phyloP scores from a whole-genome alignment of 2,888 invertebrate species.

The Philhelius pedissequus region DNA sequence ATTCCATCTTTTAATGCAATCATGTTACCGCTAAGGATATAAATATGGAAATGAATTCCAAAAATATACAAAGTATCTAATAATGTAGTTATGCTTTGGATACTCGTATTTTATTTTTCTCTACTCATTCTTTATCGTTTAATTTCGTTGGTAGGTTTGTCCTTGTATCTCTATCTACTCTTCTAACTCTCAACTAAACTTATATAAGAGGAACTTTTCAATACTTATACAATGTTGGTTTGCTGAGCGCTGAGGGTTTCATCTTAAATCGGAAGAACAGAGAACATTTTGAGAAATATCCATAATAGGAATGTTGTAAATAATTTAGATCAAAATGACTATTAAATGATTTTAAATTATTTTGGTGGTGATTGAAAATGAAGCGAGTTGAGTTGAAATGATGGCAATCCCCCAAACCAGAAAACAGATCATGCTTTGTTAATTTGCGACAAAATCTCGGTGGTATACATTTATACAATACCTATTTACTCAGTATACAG shows the following conservation, averaged over 20 bases:
- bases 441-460: not conserved
- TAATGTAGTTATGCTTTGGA: slow-evolving; percentile 51
- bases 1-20: slow-evolving; percentile 54
- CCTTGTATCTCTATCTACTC: not conserved
- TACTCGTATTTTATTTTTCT: slow-evolving; percentile 18
- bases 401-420: not conserved
- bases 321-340: slow-evolving; percentile 30
- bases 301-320: slow-evolving; percentile 19
- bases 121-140: not conserved
- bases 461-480: not conserved
- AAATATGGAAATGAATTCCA: slow-evolving; percentile 64
- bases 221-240: not conserved
- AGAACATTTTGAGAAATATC: not conserved
- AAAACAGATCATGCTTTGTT: slow-evolving; percentile 35
- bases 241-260: not conserved
- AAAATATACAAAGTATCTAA: slow-evolving; percentile 66
- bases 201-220: not conserved
- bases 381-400: not conserved
- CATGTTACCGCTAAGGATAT: slow-evolving; percentile 57
- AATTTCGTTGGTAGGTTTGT: not conserved
- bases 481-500: no score
- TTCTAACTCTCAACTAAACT: no score
- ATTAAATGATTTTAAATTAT: slow-evolving; percentile 28
- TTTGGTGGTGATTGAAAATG: slow-evolving; percentile 27
- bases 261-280: not conserved